These are phyloP conservation scores for Aphelinus certus DNA, from an alignment of 1,140 invertebrate species.

Conservation along the genomic window DNA sequence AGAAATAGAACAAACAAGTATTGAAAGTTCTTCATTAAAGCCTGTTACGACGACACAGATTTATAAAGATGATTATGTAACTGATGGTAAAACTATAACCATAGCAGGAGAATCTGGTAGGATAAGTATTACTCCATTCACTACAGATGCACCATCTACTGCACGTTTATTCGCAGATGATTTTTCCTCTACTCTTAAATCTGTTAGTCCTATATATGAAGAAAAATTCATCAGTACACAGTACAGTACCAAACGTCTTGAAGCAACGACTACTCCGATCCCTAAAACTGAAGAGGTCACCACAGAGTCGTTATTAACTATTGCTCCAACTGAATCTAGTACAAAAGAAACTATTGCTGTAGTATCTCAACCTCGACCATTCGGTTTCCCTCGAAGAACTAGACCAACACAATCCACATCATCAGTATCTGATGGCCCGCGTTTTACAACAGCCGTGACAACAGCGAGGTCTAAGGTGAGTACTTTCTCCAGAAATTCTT, in stretches of 20 bases:
- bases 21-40: constrained; percentile 15
- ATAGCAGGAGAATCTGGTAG: constrained; percentile 34
- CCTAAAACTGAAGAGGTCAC: constrained; percentile 32
- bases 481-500: constrained; percentile 60
- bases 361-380: constrained; percentile 68
- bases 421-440: constrained; percentile 53
- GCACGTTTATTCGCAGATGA: constrained; percentile 16
- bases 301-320: constrained; percentile 24
- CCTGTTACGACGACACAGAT: constrained; percentile 19
- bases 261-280: constrained; percentile 11
- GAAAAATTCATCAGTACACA: constrained; percentile 22
- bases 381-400: constrained; percentile 64
- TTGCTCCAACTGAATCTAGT: constrained; percentile 47
- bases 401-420: constrained; percentile 51
- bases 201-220: constrained; percentile 16
- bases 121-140: constrained; percentile 35
- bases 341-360: constrained; percentile 55
- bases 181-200: constrained; percentile 18
- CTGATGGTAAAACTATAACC: constrained; percentile 32
- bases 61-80: neutral
- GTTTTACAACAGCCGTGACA: constrained; percentile 45
- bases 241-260: constrained; percentile 10
- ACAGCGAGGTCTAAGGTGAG: constrained; percentile 62
- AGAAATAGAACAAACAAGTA: constrained; percentile 24
- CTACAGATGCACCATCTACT: constrained; percentile 28